Base-by-base conservation (phyloP, 2,888 invertebrate species). In the Adelphocoris suturalis region DNA sequence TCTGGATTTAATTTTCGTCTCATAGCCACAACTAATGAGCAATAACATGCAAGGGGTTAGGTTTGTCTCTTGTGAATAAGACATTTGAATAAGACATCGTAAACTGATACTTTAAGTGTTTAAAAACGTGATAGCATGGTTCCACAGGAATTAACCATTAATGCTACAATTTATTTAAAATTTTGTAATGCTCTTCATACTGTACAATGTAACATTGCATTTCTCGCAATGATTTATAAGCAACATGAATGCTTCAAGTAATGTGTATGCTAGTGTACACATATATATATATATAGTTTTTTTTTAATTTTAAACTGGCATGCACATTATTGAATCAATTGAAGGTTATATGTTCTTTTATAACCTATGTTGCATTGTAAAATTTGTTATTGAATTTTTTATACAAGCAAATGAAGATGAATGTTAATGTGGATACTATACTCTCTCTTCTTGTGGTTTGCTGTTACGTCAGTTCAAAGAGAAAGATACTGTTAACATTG, bases 61-160 rank as follows among this genome's bases (percentile, higher is more conserved):
- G 52, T 88, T 75, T 75, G 46, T 68, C 52, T 88, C 88, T 88
- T 78, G 80, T 80, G 52, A 88, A 23, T 88, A 88, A 88, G 88
- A 88, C 88, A 80, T 78, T 88, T 86, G 28, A 88, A 78, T 80
- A 88, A 88, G 88, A 88, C 88, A 88, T 88, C 80, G 52, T 88
- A 48, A 78, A 88, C 78, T 88, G 86, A 88, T 88, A 88, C 80
- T 88, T 88, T 88, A 88, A 80, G 88, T 78, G 88, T 88, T 88
- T 55, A 86, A 75, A 52, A 88, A 88, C 88, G 88, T 88, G 88
- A 78, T 88, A 88, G 88, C 88, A 88, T 80, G 88, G 88, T 88
- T 88, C 80, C 57, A 78, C 76, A 88, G 78, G 85, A 61, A 85
- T 82, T 81, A 27, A 85, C 57, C 57, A 28, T 52, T 85, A 61